Conservation (phyloP, 2,113 vertebrate genomes). For the Axis porcinus region DNA sequence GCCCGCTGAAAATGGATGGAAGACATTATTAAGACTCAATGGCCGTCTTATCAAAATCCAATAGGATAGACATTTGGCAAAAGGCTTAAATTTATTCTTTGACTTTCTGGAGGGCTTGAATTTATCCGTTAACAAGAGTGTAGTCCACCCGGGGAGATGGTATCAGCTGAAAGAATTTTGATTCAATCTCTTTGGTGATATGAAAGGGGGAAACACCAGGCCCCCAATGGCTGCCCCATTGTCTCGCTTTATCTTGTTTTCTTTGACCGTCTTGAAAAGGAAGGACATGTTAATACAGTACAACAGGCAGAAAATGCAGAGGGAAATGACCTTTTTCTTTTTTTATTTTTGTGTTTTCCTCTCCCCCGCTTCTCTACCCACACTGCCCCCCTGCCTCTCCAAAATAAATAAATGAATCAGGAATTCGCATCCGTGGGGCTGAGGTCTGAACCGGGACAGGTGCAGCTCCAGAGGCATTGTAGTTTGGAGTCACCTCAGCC, state of each 20-base stretch:
- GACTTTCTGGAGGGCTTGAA: slow-evolving; percentile 82
- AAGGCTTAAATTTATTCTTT: slow-evolving; percentile 86
- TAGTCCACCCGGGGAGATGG: slow-evolving; percentile 80
- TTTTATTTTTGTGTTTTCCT: background rate
- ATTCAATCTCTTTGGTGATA: slow-evolving; percentile 73
- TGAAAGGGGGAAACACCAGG: slow-evolving; percentile 45
- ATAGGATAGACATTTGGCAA: slow-evolving; percentile 86
- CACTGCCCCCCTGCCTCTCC: background rate
- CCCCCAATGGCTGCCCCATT: background rate
- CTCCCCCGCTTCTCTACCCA: background rate
- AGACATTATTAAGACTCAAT: slow-evolving; percentile 90
- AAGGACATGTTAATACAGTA: background rate
- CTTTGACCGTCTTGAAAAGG: background rate
- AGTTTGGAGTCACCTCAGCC: background rate
- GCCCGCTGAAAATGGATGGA: slow-evolving; percentile 84
- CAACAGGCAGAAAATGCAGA: background rate
- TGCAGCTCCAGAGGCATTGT: background rate
- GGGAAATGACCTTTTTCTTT: background rate
- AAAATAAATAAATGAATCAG: background rate
- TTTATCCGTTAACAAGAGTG: slow-evolving; percentile 85
- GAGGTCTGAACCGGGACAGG: background rate
- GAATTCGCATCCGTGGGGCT: rapidly evolving
- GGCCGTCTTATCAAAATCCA: slow-evolving; percentile 92
- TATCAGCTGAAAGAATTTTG: slow-evolving; percentile 79
- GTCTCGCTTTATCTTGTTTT: slow-evolving; percentile 42